Conservation (phyloP, 1,140 invertebrate genomes). For the Ips nitidus region DNA sequence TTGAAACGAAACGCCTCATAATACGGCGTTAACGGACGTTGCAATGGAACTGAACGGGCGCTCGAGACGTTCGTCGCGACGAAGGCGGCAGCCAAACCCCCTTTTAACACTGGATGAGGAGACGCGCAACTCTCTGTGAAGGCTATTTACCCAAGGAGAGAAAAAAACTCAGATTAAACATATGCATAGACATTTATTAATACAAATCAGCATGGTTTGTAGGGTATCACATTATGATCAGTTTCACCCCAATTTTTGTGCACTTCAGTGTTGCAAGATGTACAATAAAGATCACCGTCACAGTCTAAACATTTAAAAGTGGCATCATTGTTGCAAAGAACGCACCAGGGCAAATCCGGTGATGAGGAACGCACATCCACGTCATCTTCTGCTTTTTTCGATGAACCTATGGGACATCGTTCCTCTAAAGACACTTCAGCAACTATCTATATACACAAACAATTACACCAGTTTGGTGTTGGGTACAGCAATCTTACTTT, state of each 20-base stretch:
- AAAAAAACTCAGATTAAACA: too few species aligned
- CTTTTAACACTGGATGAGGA: constrained; percentile 9
- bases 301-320: constrained; percentile 67
- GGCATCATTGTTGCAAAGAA: constrained; percentile 76
- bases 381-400: constrained; percentile 31
- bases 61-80: constrained; percentile 6
- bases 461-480: background rate
- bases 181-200: too few species aligned
- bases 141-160: constrained; percentile 91
- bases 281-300: constrained; percentile 71
- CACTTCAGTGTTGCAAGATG: constrained; percentile 62
- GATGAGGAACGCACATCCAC: constrained; percentile 31
- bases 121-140: constrained; percentile 27
- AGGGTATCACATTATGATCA: constrained; percentile 47
- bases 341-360: constrained; percentile 72
- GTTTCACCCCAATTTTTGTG: constrained; percentile 52
- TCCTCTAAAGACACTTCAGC: constrained; percentile 50
- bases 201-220: constrained; percentile 20
- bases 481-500: constrained; percentile 42
- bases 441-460: constrained; percentile 44
- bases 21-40: constrained; percentile 21
- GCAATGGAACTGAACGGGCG: constrained; percentile 29
- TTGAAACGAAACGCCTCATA: constrained; percentile 23
- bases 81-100: constrained; percentile 22
- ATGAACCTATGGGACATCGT: constrained; percentile 35